Base-by-base conservation (phyloP, 2,888 invertebrate species). In the Agrotis ipsilon region DNA sequence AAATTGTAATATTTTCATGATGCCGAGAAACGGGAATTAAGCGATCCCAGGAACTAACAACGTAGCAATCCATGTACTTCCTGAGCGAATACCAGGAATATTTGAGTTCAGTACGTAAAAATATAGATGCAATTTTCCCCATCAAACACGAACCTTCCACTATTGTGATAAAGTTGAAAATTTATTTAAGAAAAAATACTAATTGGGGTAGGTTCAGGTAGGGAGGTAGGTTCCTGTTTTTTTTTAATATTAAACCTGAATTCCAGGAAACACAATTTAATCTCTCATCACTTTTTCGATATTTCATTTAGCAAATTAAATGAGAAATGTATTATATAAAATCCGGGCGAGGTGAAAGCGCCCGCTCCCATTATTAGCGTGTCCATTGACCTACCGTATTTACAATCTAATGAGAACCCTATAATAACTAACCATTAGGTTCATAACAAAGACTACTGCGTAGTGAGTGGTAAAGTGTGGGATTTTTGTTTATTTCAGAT, bases 381-480 rank as follows among this genome's bases (percentile, higher is more conserved):
- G 43, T 21, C 9, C 24, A n/a, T 24, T 49, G n/a, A 19, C 18
- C 62, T 68, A 68, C 45, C 6, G 32, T 60, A 66, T 79, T 57
- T 76, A 63, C 62, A 68, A 64, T 54, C 19, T 69, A 69, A 69
- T 18, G 57, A 32, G 55, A 80, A 65, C 19, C 32, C 60, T 69
- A 68, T 9, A 59, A 54, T 32, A 55, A 54, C 27, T 68, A 63
- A 62, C 63, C 18, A 39, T 32, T 51, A 75, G 19, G 46, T 49
- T 57, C 27, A 57, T 65, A 68, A 79, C 66, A 64, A 67, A 69
- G 45, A 61, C 57, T 66, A 70, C 63, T 18, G 48, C 72, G 43
- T 39, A 57, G 24, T 51, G 16, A 24, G 24, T 19, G 24, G 24
- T 58, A 9, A 45, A 55, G 13, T 16, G 5, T 19, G 6, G 39